Evolutionary conservation across 2,888 invertebrate genomes (phyloP), one percentile per base, ranked within the genome.

Genomic region (Panorpa germanica): DNA sequence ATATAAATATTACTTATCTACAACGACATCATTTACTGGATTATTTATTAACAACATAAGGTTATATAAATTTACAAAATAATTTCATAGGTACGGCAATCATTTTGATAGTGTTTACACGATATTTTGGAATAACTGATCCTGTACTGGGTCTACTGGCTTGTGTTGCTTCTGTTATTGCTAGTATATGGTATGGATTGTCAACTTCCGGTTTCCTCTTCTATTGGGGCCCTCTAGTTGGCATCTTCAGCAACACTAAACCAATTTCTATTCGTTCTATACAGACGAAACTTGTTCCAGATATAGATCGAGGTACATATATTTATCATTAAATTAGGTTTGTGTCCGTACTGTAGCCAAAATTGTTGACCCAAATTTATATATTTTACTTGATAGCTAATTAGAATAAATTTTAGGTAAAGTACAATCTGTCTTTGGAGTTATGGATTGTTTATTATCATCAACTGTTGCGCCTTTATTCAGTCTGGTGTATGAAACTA

Each of bases 201-300:
- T 59, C 63, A 1, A 53, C 57, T 2, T 53, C 45, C 10, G 46
- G 55, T 21, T 35, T 45, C 2, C 61, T 61, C 60, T 60, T 55
- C 45, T 64, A 60, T 37, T 45, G 53, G 1, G 64, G 60, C 25
- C 59, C 60, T 1, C 19, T 59, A 6, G 53, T 63, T 38, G 62
- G n/a, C n/a, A n/a, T 65, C 34, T 59, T 64, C 38, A 63, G 64
- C 26, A 57, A 59, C 10, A 58, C 61, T 2, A 61, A 63, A 1
- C 47, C 64, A 15, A 64, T 64, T n/a, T 63, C 64, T 2, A 53
- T 66, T 31, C 48, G 65, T 29, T 64, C 65, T 2, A 59, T 65
- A 23, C 63, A 61, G 4, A 59, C 62, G 0, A 66, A 66, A 41
- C 52, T 59, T 37, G 65, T 65, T 5, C 55, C 62, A 14, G 45